Evolutionary conservation across 2,113 vertebrate genomes (phyloP), one percentile per base, ranked within the genome.

Genomic region (Aepyceros melampus): DNA sequence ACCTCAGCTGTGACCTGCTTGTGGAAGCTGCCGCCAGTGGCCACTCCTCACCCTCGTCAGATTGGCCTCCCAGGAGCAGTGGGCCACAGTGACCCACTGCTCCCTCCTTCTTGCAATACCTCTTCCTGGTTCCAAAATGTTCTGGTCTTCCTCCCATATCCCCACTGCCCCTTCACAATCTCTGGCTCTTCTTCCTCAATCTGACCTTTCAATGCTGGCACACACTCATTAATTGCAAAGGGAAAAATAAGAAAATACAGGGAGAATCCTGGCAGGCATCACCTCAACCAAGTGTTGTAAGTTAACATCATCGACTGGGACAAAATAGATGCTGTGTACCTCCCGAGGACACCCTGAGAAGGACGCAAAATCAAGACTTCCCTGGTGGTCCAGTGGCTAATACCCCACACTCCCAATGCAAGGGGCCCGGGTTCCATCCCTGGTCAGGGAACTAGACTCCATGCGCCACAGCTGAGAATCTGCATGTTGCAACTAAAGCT

Each of bases 141-240:
- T 31, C 84, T 25, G 13, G 76, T 49, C 86, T 43, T 36, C 47
- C n/a, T 89, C 7, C 43, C 79, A 11, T 6, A 47, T 14, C 60
- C 91, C 86, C 16, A 3, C 27, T 14, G 33, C 13, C 23, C 58
- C 23, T 49, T 53, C 58, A 25, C 27, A 33, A 45, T 43, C 79
- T n/a, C 91, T 96, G 93, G 56, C 40, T 74, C 78, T 64, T 90
- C 91, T 67, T 87, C 91, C 86, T 93, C 55, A 17, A 3, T 16
- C 33, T 79, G 71, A 91, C 87, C 49, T 94, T 91, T 92, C 87
- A 9, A 0, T 16, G 17, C 55, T 87, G 36, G 79, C 14, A 14
- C 62, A 40, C 9, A 4, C 43, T 93, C 27, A 87, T 40, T 90
- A 40, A 58, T n/a, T 43, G 5, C 33, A 25, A 92, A 86, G 17